A percentile compares a stretch with the other conserved stretches of the same genome.
These are phyloP conservation scores for Phrynocephalus forsythii DNA, from an alignment of 2,797 vertebrate species.

Conservation along the genomic window DNA sequence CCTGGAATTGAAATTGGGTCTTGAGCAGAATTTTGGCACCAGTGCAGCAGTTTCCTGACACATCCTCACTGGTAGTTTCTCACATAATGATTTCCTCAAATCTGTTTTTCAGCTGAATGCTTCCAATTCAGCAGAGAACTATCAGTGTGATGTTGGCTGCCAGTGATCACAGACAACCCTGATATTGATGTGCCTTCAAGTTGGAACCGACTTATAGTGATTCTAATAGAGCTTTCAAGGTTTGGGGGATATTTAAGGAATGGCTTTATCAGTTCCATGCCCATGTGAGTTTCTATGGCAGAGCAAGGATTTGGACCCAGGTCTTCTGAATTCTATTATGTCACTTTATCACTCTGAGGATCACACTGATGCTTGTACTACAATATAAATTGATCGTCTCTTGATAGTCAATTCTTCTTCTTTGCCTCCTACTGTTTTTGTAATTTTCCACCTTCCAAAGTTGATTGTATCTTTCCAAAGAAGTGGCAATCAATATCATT, in stretches of 20 bases:
- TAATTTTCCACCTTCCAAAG: neutral
- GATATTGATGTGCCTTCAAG: too few species aligned
- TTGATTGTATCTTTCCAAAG: too few species aligned
- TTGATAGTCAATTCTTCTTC: neutral
- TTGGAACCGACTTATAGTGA: too few species aligned
- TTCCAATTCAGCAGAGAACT: neutral
- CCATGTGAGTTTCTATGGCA: too few species aligned
- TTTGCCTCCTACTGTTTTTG: neutral
- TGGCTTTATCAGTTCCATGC: too few species aligned
- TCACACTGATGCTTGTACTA: neutral
- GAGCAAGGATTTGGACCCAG: too few species aligned
- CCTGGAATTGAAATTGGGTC: too few species aligned
- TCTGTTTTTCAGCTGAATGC: neutral
- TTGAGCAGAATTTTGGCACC: too few species aligned
- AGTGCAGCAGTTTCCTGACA: neutral
- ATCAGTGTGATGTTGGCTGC: neutral
- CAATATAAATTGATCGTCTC: neutral
- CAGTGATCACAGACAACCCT: neutral
- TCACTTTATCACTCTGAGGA: too few species aligned
- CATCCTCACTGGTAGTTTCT: neutral
- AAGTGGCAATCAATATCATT: neutral
- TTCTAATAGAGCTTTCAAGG: too few species aligned
- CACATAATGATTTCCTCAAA: neutral
- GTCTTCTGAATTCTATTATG: too few species aligned
- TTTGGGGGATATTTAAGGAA: too few species aligned